Base-by-base conservation (phyloP, 2,888 invertebrate species). In the Microctonus brassicae region DNA sequence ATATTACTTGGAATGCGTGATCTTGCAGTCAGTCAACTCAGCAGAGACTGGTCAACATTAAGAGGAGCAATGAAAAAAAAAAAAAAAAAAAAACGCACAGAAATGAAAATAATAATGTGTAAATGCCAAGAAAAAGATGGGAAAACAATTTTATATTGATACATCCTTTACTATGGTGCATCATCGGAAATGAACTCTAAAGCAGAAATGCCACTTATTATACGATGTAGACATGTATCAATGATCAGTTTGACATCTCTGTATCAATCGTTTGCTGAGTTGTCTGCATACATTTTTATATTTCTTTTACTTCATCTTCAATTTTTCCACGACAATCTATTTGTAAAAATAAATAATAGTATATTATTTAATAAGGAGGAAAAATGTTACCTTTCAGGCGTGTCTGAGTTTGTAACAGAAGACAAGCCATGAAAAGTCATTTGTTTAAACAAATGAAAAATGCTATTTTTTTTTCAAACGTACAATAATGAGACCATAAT, bases 181-280 rank as follows among this genome's bases (percentile, higher is more conserved):
- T 62, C 69, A 69, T 62, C 69, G 69, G 62, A 69, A 69, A 69
- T 62, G 62, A 69, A 69, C 62, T 69, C 55, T 62, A 53, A 36
- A 53, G 29, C 62, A 69, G 62, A 69, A 69, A 69, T 62, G 61
- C 55, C 69, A 62, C 61, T 39, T 53, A n/a, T n/a, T 47, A 47
- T 17, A 47, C 17, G 6, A 47, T 17, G n/a, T n/a, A 42, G 5
- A n/a, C n/a, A 6, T 17, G 17, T 17, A 47, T 17, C 47, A 7
- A 47, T 47, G 7, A 69, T 69, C 69, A 36, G 55, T 69, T 69
- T 62, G 62, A 39, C 62, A 55, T 69, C 55, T 69, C 53, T 69
- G 34, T 61, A 36, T 69, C 69, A 62, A 69, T 62, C 36, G 52
- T 36, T n/a, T 69, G 39, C 22, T 39, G 62, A 61, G 39, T 20